phyloP scores from a whole-genome alignment of 2,113 vertebrate species.

The Alethe diademata region DNA sequence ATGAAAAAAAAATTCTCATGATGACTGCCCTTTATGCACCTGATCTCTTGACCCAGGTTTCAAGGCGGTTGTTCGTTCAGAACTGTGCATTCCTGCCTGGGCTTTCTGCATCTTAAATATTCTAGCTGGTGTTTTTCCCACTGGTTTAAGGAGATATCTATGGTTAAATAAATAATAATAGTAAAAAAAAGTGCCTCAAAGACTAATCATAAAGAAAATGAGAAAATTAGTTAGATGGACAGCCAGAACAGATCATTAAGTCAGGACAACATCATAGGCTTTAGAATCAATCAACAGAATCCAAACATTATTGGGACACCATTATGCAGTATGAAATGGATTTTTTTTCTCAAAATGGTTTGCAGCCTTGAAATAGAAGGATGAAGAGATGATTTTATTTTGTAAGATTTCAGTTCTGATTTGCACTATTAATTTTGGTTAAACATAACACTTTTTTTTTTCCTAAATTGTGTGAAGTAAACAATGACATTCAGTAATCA shows the following conservation, averaged over 20 bases:
- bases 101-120: slow-evolving; percentile 46
- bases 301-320: not conserved
- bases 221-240: not conserved
- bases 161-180: not conserved
- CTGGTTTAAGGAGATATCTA: not conserved
- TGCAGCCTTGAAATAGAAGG: not conserved
- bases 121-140: slow-evolving; percentile 4
- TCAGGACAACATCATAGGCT: not conserved
- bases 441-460: slow-evolving; percentile 30
- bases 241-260: not conserved
- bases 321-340: not conserved
- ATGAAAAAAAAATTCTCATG: slow-evolving; percentile 47
- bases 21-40: slow-evolving; percentile 59
- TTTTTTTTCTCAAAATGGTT: slow-evolving; percentile 3
- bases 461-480: slow-evolving; percentile 35
- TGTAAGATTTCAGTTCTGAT: slow-evolving; percentile 27
- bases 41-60: slow-evolving; percentile 72
- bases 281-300: slow-evolving; percentile 30
- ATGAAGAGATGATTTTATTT: not conserved
- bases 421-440: slow-evolving; percentile 43
- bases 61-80: slow-evolving; percentile 54
- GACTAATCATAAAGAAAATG: slow-evolving; percentile 11
- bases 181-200: not conserved
- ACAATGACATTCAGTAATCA: slow-evolving; percentile 59
- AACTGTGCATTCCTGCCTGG: slow-evolving; percentile 38